Evolutionary conservation across 2,888 invertebrate genomes (phyloP).

Genomic region (Erebia palarica): DNA sequence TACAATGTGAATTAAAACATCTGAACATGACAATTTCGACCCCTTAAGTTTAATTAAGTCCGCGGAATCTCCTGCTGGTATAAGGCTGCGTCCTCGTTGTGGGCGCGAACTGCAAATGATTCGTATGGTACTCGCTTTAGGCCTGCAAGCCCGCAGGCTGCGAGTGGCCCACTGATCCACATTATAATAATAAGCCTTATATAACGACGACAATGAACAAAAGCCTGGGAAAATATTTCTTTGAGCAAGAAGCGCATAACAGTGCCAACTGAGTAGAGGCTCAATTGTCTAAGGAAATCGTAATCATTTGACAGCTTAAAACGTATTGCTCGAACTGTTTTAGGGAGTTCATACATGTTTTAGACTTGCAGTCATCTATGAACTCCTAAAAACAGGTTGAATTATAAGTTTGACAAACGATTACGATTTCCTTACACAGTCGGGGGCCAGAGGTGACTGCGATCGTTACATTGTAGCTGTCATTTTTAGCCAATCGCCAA

Average conservation of each 20-base stretch:
- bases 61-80: background rate
- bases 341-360: no score
- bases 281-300: no score
- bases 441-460: no score
- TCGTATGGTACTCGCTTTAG: background rate
- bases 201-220: background rate
- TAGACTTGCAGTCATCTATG: no score
- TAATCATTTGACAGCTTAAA: no score
- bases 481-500: background rate
- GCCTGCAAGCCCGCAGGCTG: background rate
- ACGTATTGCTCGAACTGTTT: no score
- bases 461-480: no score
- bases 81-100: background rate
- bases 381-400: no score
- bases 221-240: background rate
- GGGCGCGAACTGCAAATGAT: background rate
- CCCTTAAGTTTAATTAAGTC: background rate
- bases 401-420: no score
- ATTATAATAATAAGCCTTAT: background rate
- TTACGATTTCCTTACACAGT: no score
- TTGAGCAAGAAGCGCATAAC: no score
- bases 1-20: no score
- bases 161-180: background rate
- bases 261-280: background rate
- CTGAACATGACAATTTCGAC: background rate